Base-by-base conservation (phyloP, 2,888 invertebrate genomes). In the Sepioteuthis lessoniana region DNA sequence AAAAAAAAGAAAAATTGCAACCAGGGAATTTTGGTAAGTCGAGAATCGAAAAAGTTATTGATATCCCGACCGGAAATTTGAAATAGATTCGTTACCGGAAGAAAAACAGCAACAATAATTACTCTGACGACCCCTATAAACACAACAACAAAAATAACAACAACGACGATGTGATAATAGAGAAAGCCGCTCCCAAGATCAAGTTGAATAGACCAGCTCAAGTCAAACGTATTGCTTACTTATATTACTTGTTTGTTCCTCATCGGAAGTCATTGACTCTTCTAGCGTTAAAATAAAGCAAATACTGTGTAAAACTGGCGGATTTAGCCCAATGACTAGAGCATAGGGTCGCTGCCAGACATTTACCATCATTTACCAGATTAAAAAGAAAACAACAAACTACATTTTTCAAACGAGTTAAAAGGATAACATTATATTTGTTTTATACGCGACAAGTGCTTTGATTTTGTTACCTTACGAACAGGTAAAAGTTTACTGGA, bases 101-200 rank as follows among this genome's bases (percentile, higher is more conserved):
- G 76, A 76, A 76, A 76, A 76, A 35, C 76, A 76, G n/a, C 76
- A 76, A 76, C 76, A 76, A 76, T 76, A 76, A 76, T 76, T 76
- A 76, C 76, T 16, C 31, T 76, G n/a, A n/a, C 76, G 76, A n/a
- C 76, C 76, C n/a, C 76, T n/a, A 35, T n/a, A 35, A 76, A n/a
- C n/a, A 42, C 42, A 42, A 42, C 42, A 42, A 42, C 42, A 42
- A 42, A 3, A 42, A 35, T 13, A 76, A 76, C n/a, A 76, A n/a
- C 76, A 76, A n/a, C 76, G 25, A 76, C 13, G 76, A 35, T n/a
- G n/a, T 76, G n/a, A 76, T 76, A 35, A 76, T n/a, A 76, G 19
- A 76, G n/a, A n/a, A 76, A n/a, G n/a, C n/a, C n/a, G 13, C n/a
- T 35, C 76, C 76, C 76, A 76, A n/a, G 10, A 76, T 76, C n/a